Evolutionary conservation across 2,113 vertebrate species (phyloP).

Genomic region (Puma concolor): DNA sequence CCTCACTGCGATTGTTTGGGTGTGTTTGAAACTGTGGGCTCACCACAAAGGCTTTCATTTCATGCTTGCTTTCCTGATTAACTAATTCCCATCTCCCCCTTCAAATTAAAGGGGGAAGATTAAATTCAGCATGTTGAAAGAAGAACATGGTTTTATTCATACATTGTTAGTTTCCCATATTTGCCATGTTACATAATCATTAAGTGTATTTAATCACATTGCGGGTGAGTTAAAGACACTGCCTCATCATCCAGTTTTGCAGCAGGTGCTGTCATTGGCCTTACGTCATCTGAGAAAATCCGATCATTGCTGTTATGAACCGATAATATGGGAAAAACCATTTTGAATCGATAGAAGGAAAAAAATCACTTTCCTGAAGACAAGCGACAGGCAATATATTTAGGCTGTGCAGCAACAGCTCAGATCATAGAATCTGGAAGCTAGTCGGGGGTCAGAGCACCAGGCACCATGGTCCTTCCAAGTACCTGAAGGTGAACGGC

Average conservation of each 20-base stretch:
- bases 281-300: constrained; percentile 71
- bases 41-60: background rate
- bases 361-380: constrained; percentile 72
- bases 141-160: background rate
- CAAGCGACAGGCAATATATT: background rate
- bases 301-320: constrained; percentile 71
- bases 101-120: constrained; percentile 33
- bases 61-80: background rate
- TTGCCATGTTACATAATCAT: background rate
- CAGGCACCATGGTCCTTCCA: accelerated
- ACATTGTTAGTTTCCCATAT: background rate
- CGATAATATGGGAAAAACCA: constrained; percentile 55
- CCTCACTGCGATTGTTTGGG: background rate
- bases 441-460: background rate
- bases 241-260: constrained; percentile 39
- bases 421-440: background rate
- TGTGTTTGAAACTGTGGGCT: background rate
- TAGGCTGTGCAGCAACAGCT: no score
- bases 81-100: background rate
- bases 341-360: constrained; percentile 49
- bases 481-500: background rate
- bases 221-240: constrained; percentile 65
- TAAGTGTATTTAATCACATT: constrained; percentile 58
- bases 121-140: constrained; percentile 17
- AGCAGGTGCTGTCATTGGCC: background rate